phyloP scores from a whole-genome alignment of 2,797 vertebrate genomes.

The Huso huso region DNA sequence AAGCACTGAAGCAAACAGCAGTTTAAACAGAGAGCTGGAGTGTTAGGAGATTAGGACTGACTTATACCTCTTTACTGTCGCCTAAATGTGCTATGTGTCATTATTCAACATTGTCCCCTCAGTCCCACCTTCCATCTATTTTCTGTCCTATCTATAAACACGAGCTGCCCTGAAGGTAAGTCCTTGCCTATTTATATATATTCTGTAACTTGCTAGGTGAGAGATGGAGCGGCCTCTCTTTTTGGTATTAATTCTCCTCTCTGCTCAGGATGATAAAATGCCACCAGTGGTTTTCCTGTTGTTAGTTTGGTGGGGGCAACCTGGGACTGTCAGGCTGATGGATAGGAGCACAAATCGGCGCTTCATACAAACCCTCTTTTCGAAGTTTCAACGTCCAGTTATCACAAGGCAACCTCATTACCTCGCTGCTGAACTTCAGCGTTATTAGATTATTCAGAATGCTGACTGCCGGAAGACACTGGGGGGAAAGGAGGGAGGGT shows the following conservation, averaged over 20 bases:
- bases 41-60: background rate
- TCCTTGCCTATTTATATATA: conserved; percentile 41
- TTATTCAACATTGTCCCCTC: conserved; percentile 41
- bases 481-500: too few relatives aligned
- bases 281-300: background rate
- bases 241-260: background rate
- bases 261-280: background rate
- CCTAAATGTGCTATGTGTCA: conserved; percentile 16
- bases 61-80: background rate
- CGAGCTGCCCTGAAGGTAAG: conserved; percentile 31
- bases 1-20: background rate
- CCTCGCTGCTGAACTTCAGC: too few relatives aligned
- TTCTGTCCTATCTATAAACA: conserved; percentile 43
- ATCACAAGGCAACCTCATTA: too few relatives aligned
- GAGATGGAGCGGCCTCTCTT: background rate
- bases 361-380: background rate
- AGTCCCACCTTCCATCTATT: conserved; percentile 42
- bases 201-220: conserved; percentile 8
- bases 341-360: background rate
- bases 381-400: too few relatives aligned
- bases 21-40: background rate
- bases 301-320: background rate
- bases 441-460: too few relatives aligned
- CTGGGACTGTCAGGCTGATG: background rate
- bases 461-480: too few relatives aligned